Percentiles rank a stretch among this genome's conserved stretches.
phyloP scores from a whole-genome alignment of 2,888 invertebrate genomes.

The Timema podura region DNA sequence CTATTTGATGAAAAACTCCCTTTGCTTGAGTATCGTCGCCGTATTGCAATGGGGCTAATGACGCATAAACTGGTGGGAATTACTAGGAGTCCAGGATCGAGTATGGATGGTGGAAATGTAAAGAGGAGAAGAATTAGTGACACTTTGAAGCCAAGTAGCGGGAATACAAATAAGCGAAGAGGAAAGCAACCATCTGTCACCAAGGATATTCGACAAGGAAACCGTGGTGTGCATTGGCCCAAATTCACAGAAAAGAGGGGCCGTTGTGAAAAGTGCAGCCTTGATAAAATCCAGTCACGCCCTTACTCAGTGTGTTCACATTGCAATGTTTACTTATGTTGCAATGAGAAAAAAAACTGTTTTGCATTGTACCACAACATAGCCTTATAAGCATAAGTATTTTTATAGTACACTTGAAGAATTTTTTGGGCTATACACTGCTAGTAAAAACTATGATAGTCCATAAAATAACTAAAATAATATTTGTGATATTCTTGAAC shows the following conservation, averaged over 20 bases:
- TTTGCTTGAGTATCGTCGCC: conserved; percentile 13
- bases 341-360: conserved; percentile 4
- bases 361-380: neutral
- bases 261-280: conserved; percentile 1
- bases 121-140: no score
- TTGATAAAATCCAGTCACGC: conserved; percentile 3
- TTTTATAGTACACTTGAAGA: no score
- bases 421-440: no score
- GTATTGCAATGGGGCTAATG: neutral
- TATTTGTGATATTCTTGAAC: no score
- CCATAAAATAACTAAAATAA: no score
- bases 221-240: conserved; percentile 4
- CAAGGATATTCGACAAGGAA: neutral
- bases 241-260: conserved; percentile 5
- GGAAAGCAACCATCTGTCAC: neutral
- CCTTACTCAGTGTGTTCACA: neutral
- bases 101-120: no score
- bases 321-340: conserved; percentile 9
- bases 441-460: no score
- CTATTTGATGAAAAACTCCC: conserved; percentile 9
- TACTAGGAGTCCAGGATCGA: no score
- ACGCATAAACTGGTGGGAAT: neutral
- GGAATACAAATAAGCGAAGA: no score
- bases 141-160: no score
- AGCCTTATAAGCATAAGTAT: no score